These are phyloP conservation scores for Ammodytes dubius DNA, from an alignment of 2,113 vertebrate genomes.

Conservation along the genomic window DNA sequence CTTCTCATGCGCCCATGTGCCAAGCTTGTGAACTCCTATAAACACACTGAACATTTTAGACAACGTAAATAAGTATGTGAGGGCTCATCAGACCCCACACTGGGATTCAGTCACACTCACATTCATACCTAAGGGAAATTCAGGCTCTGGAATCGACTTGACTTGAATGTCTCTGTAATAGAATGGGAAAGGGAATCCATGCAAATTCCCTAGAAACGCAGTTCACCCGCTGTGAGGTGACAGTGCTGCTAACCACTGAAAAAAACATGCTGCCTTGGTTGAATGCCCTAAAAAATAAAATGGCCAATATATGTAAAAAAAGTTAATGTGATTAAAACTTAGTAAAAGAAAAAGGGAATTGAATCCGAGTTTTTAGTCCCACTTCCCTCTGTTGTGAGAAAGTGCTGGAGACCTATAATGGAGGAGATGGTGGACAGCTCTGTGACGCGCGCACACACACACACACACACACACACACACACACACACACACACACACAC, in stretches of 20 bases:
- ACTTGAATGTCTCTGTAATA: slow-evolving; percentile 67
- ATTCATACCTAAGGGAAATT: slow-evolving; percentile 66
- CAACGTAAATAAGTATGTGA: slow-evolving; percentile 62
- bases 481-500: slow-evolving; percentile 3
- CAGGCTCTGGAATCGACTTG: slow-evolving; percentile 50
- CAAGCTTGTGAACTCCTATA: slow-evolving; percentile 38
- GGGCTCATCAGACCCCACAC: slow-evolving; percentile 40
- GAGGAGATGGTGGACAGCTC: slow-evolving; percentile 43
- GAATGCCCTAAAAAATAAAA: slow-evolving; percentile 50
- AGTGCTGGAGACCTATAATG: slow-evolving; percentile 58
- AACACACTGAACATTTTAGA: slow-evolving; percentile 45
- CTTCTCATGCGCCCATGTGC: slow-evolving; percentile 31
- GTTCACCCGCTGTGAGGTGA: slow-evolving; percentile 52
- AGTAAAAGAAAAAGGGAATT: slow-evolving; percentile 67
- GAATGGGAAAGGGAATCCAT: slow-evolving; percentile 59
- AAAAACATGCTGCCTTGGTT: slow-evolving; percentile 24
- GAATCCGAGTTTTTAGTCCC: slow-evolving; percentile 73
- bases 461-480: slow-evolving; percentile 11
- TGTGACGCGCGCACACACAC: slow-evolving; percentile 20
- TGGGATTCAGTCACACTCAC: slow-evolving; percentile 51
- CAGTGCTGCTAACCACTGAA: slow-evolving; percentile 53
- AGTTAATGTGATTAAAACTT: slow-evolving; percentile 67
- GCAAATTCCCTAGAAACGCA: slow-evolving; percentile 59
- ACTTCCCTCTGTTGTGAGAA: slow-evolving; percentile 70
- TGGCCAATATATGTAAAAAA: slow-evolving; percentile 55